These are phyloP conservation scores for Cotesia vestalis DNA, from an alignment of 1,140 invertebrate genomes.

Conservation along the genomic window DNA sequence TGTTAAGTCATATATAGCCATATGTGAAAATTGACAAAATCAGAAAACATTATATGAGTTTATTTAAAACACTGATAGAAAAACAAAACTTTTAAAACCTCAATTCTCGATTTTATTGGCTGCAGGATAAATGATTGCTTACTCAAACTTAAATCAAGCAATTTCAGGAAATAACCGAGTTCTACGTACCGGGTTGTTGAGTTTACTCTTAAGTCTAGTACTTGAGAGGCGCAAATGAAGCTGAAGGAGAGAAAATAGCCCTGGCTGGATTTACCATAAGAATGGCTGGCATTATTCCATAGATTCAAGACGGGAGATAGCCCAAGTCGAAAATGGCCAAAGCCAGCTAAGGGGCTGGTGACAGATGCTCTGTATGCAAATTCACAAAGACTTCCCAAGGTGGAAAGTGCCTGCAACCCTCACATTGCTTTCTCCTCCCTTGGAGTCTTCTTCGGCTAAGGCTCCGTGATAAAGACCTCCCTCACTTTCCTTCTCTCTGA, in stretches of 20 bases:
- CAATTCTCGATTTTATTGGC: too few relatives aligned
- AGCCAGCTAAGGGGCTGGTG: slow-evolving; percentile 62
- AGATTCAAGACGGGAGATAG: slow-evolving; percentile 61
- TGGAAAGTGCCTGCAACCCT: slow-evolving; percentile 34
- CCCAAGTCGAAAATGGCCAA: slow-evolving; percentile 60
- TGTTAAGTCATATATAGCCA: too few relatives aligned
- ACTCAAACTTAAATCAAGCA: too few relatives aligned
- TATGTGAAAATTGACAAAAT: too few relatives aligned
- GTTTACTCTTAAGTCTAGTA: background rate
- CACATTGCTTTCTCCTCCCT: slow-evolving; percentile 13
- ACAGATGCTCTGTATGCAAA: slow-evolving; percentile 68
- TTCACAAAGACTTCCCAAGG: slow-evolving; percentile 48
- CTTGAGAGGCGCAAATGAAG: slow-evolving; percentile 20
- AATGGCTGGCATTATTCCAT: slow-evolving; percentile 63
- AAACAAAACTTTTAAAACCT: too few relatives aligned
- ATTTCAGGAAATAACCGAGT: too few relatives aligned
- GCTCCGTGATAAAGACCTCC: slow-evolving; percentile 37
- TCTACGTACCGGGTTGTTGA: background rate
- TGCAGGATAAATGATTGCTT: too few relatives aligned
- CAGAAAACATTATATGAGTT: too few relatives aligned
- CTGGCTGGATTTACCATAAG: slow-evolving; percentile 58
- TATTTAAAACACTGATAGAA: too few relatives aligned
- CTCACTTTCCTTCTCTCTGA: slow-evolving; percentile 13
- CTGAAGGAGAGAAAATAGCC: slow-evolving; percentile 13
- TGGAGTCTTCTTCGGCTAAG: slow-evolving; percentile 9